Percentiles rank a stretch among this genome's conserved stretches.
These are phyloP conservation scores for Vanacampus margaritifer DNA, from an alignment of 2,113 vertebrate species.

Conservation along the genomic window DNA sequence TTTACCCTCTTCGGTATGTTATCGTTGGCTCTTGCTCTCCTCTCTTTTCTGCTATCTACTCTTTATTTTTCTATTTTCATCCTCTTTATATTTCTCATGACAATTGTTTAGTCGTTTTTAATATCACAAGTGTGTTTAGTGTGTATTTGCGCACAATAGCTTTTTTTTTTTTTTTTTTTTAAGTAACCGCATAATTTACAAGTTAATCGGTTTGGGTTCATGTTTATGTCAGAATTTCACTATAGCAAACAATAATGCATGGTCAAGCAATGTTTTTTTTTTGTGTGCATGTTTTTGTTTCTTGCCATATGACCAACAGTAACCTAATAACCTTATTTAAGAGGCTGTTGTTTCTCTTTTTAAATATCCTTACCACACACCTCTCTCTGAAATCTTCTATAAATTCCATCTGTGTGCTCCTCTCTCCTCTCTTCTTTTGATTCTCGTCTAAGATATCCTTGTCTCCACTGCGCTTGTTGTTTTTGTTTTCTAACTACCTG, in stretches of 20 bases:
- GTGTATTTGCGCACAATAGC: constrained; percentile 32
- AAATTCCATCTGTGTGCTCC: constrained; percentile 74
- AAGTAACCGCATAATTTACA: constrained; percentile 6
- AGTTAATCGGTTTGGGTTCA: constrained; percentile 40
- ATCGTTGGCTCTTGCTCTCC: constrained; percentile 90
- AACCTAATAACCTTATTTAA: constrained; percentile 72
- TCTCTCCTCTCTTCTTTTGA: constrained; percentile 77
- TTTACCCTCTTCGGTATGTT: constrained; percentile 99
- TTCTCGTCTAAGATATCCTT: constrained; percentile 82
- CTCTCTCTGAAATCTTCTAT: constrained; percentile 72
- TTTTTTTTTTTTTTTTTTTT: no score
- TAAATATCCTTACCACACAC: constrained; percentile 77
- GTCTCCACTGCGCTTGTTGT: constrained; percentile 68
- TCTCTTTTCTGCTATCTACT: constrained; percentile 77
- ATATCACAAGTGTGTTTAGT: constrained; percentile 4
- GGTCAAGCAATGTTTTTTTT: constrained; percentile 78
- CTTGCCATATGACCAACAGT: constrained; percentile 79
- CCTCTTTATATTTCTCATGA: constrained; percentile 41
- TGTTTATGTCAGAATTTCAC: constrained; percentile 62
- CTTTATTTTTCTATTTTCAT: constrained; percentile 53
- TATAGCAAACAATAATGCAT: constrained; percentile 86
- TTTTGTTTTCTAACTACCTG: constrained; percentile 22
- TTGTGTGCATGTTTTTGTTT: constrained; percentile 87
- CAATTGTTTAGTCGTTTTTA: constrained; percentile 16
- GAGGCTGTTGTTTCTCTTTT: constrained; percentile 87